Evolutionary conservation across 1,140 invertebrate species (phyloP).

Genomic region (fruit fly (Drosophila melanogaster)): Release_6_plus_ISO1_MT NT_033777.3:20466501-20467000

Average conservation of each 20-base stretch:
- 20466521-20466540: constrained; percentile 2
- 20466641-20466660: constrained; percentile 59
- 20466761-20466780: not conserved
- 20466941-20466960: too few species aligned
- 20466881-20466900: too few species aligned
- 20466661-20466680: constrained; percentile 23
- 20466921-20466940: too few species aligned
- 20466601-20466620: constrained; percentile 30
- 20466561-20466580: constrained; percentile 43
- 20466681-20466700: constrained; percentile 10
- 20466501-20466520: constrained; percentile 38
- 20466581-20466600: constrained; percentile 19
- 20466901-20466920: too few species aligned
- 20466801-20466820: too few species aligned
- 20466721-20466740: too few species aligned
- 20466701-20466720: not conserved
- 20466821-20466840: too few species aligned
- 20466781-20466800: too few species aligned
- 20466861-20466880: too few species aligned
- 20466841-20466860: too few species aligned
- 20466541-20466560: constrained; percentile 6
- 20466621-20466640: constrained; percentile 68
- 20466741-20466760: not conserved
- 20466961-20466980: too few species aligned
- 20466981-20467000: not conserved